Conservation (phyloP, 2,888 invertebrate genomes). For the Melinaea marsaeus region DNA sequence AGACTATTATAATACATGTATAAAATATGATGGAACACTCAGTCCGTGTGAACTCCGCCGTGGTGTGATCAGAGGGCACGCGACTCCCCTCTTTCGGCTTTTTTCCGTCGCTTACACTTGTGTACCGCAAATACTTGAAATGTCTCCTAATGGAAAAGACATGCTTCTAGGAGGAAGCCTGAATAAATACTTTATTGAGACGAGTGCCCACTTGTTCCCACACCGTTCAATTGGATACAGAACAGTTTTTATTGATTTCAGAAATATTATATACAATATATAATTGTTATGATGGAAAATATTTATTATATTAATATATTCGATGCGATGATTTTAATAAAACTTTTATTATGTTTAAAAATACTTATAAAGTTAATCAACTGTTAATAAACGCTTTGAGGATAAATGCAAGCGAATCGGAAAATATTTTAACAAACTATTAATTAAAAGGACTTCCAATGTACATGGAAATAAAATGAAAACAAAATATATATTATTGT, state of each 20-base stretch:
- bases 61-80: conserved; percentile 29
- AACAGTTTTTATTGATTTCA: conserved; percentile 8
- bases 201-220: conserved; percentile 60
- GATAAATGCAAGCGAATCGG: too few relatives aligned
- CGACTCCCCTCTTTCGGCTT: conserved; percentile 44
- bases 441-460: too few relatives aligned
- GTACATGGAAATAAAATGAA: too few relatives aligned
- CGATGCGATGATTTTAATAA: too few relatives aligned
- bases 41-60: conserved; percentile 29
- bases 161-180: conserved; percentile 65
- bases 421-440: too few relatives aligned
- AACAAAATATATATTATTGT: too few relatives aligned
- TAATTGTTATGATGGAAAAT: not conserved
- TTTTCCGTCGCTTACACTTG: conserved; percentile 66
- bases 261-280: not conserved
- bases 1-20: not conserved
- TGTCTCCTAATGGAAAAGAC: conserved; percentile 76
- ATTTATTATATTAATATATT: too few relatives aligned
- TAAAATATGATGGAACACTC: conserved; percentile 10
- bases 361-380: too few relatives aligned
- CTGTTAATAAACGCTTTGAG: too few relatives aligned
- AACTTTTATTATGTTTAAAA: too few relatives aligned
- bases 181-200: conserved; percentile 75
- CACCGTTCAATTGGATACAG: conserved; percentile 48
- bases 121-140: conserved; percentile 71